Evolutionary conservation across 2,888 invertebrate genomes (phyloP), one percentile per base, ranked within the genome.

Genomic region (Arge pagana): DNA sequence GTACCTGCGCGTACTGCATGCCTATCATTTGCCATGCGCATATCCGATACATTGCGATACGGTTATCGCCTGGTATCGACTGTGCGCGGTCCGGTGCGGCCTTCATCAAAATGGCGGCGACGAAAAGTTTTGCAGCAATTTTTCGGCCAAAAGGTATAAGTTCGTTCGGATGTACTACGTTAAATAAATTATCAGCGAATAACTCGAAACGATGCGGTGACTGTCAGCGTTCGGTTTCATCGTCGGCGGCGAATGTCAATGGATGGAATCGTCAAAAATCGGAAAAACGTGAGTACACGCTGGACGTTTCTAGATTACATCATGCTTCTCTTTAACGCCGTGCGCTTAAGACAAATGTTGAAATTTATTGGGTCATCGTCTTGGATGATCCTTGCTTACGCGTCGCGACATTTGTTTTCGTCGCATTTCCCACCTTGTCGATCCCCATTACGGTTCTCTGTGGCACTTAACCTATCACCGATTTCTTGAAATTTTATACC

Each of bases 61-160:
- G n/a, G n/a, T n/a, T n/a, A n/a, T n/a, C n/a, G n/a, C n/a, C n/a
- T n/a, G n/a, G n/a, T n/a, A n/a, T n/a, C n/a, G 58, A 58, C 43
- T n/a, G 4, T n/a, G n/a, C n/a, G n/a, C n/a, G n/a, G n/a, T n/a
- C n/a, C n/a, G n/a, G n/a, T n/a, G n/a, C n/a, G n/a, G n/a, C 45
- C 13, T 35, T 33, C n/a, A n/a, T n/a, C n/a, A n/a, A n/a, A n/a
- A 78, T 78, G 78, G 78, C 78, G 64, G 70, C 77, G 71, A 73
- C 76, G 65, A 77, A 77, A 63, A 69, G 76, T 42, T 59, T 78
- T 52, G 69, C 67, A 49, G 68, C 67, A 48, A 69, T 76, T 66
- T 70, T 77, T 50, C 63, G 71, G 59, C 68, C 72, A 53, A 71
- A 65, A 57, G 70, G 65, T 65, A 67, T 77, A 56, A 68, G 68